Conservation (phyloP, 2,113 vertebrate species). For the Philantomba maxwellii region DNA sequence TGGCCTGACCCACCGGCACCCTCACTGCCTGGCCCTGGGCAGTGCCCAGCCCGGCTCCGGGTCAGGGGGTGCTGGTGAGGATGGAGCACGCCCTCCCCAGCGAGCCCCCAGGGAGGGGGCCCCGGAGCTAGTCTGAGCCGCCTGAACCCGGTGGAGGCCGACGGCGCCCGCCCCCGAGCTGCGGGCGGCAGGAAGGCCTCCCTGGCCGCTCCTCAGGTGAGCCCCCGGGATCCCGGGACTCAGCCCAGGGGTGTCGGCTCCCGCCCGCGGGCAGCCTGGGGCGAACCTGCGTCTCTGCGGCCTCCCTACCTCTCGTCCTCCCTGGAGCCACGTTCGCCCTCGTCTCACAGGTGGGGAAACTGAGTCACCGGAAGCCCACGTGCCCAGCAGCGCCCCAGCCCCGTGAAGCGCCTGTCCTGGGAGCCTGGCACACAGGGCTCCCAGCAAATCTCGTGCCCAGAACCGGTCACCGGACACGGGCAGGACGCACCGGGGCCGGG, state of each 20-base stretch:
- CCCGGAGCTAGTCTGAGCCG: neutral
- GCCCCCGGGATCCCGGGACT: neutral
- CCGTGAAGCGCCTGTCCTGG: rapidly evolving
- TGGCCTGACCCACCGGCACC: neutral
- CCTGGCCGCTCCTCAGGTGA: neutral
- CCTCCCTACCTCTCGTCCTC: too few relatives aligned
- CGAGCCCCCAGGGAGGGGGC: neutral
- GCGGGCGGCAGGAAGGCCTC: rapidly evolving
- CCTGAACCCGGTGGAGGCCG: neutral
- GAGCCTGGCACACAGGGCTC: neutral
- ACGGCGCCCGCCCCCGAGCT: neutral
- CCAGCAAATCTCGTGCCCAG: rapidly evolving
- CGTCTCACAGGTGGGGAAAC: neutral
- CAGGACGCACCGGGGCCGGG: rapidly evolving
- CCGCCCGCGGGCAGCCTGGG: too few relatives aligned
- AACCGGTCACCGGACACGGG: rapidly evolving
- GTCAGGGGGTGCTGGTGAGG: rapidly evolving
- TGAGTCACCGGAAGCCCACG: rapidly evolving
- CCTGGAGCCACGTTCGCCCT: neutral
- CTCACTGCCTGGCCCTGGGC: neutral
- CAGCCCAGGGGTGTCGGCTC: neutral
- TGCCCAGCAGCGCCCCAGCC: rapidly evolving
- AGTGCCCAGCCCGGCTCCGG: rapidly evolving
- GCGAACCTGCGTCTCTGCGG: neutral
- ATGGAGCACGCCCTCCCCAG: neutral